Evolutionary conservation across 2,888 invertebrate species (phyloP), one percentile per base, ranked within the genome.

Genomic region (Drosophila crucigera): DNA sequence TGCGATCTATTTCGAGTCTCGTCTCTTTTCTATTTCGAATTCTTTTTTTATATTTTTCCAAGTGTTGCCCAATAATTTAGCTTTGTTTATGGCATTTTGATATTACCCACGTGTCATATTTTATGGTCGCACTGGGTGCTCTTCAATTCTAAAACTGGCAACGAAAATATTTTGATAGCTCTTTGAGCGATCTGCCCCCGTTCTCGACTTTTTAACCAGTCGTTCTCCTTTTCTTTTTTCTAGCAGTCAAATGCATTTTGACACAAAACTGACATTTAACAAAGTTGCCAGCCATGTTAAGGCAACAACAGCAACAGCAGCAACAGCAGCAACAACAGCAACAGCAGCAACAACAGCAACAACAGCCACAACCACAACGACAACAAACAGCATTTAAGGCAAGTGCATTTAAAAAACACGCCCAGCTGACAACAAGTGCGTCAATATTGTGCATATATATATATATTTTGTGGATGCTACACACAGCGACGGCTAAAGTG

Each of bases 221-320:
- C 7, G 37, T 7, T 37, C 22, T 3, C 25, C 25, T 25, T 30
- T 61, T 28, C n/a, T n/a, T 25, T 62, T 73, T 73, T 71, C 70
- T 71, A 61, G 67, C 70, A 77, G 37, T 72, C 73, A 68, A 81
- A 81, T 87, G 78, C 76, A 71, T 77, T 82, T 85, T 90, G 92
- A 91, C 92, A 89, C 78, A 84, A 90, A 91, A 91, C 82, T 91
- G 91, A 91, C 91, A 84, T 91, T 89, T 91, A 83, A 92, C 91
- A 87, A 91, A 91, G 82, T 86, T 82, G 77, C 82, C 62, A 63
- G 80, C 76, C 78, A 76, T 74, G 78, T 84, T 78, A 53, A 76
- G 78, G 73, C 73, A 62, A 59, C 77, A 66, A 54, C 67, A 19
- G 37, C 65, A 68, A 60, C 65, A 61, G n/a, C 10, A 54, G 54